Base-by-base conservation (phyloP, 2,888 invertebrate species). In the Adelphocoris suturalis region DNA sequence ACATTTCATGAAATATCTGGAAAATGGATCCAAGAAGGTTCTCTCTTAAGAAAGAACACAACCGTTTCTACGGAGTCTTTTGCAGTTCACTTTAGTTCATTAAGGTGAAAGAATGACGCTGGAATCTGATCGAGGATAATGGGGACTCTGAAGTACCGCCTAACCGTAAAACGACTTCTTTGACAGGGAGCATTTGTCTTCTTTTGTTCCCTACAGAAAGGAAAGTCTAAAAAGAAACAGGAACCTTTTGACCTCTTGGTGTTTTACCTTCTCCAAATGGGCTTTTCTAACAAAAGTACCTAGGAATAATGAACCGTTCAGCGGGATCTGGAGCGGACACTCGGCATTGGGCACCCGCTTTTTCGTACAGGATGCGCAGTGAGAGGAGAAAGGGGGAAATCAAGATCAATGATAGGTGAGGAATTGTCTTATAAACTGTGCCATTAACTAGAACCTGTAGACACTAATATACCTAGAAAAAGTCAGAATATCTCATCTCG, bases 101-200 rank as follows among this genome's bases (percentile, higher is more conserved):
- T 5, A 57, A 57, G 14, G 57, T 7, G n/a, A 57, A n/a, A 57
- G 57, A 57, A 57, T n/a, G 57, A 57, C 16, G 5, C 57, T 0
- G n/a, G 57, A n/a, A 57, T 57, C 57, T 57, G 57, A 57, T 57
- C 16, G 57, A 57, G 57, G 57, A 57, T 57, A 57, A 57, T 57
- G 57, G 57, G 57, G n/a, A 16, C 16, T n/a, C n/a, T 16, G 52
- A n/a, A 57, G 57, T 7, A 57, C 16, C 57, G 14, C 57, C 57
- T n/a, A n/a, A 57, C 57, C n/a, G 57, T 57, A n/a, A 52, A 52
- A 52, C 37, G 37, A 37, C 37, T 37, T 7, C 7, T 37, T 37
- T 37, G 37, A 37, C 37, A 37, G 37, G 19, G 19, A 68, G 23
- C 68, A 23, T 68, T 27, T 12, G 12, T 68, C 68, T 68, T 27